These are phyloP conservation scores for Lethenteron reissneri DNA, from an alignment of 2,113 vertebrate species.

Conservation along the genomic window DNA sequence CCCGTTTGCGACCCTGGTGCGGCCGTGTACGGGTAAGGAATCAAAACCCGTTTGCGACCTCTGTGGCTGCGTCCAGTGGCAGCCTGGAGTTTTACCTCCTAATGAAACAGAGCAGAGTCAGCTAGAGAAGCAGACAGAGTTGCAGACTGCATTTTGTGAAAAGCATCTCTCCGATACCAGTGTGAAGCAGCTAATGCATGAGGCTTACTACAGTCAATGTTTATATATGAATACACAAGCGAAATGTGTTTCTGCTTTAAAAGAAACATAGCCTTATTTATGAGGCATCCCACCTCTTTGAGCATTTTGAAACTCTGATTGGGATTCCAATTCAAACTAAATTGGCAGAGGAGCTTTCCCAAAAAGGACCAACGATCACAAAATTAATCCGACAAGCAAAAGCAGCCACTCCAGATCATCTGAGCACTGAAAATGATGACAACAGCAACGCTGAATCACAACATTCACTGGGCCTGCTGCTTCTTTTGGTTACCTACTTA, in stretches of 20 bases:
- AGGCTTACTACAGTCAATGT: too few species aligned
- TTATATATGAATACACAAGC: too few species aligned
- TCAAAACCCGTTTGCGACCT: too few species aligned
- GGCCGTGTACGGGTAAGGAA: too few species aligned
- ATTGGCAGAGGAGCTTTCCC: constrained; percentile 11
- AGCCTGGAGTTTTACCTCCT: constrained; percentile 7
- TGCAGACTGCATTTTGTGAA: background rate
- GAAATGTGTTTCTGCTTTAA: constrained; percentile 1
- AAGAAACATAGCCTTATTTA: constrained; percentile 7
- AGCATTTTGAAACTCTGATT: constrained; percentile 8
- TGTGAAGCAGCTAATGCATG: constrained; percentile 2
- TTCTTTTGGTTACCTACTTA: constrained; percentile 5
- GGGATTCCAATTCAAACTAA: constrained; percentile 10
- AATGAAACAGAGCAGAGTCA: background rate
- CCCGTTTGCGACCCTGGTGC: too few species aligned
- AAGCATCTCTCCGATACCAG: constrained; percentile 4
- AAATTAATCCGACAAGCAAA: constrained; percentile 7
- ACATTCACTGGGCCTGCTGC: background rate
- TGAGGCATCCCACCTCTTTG: constrained; percentile 11
- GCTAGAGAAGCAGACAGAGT: too few species aligned
- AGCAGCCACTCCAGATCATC: background rate
- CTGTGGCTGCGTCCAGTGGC: constrained; percentile 7
- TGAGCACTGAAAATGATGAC: constrained; percentile 7
- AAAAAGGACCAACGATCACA: constrained; percentile 10
- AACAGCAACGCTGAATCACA: constrained; percentile 6